A percentile compares a stretch with the other conserved stretches of the same genome.
These are phyloP conservation scores for Plutella xylostella DNA, from an alignment of 2,888 invertebrate genomes.

Conservation along the genomic window DNA sequence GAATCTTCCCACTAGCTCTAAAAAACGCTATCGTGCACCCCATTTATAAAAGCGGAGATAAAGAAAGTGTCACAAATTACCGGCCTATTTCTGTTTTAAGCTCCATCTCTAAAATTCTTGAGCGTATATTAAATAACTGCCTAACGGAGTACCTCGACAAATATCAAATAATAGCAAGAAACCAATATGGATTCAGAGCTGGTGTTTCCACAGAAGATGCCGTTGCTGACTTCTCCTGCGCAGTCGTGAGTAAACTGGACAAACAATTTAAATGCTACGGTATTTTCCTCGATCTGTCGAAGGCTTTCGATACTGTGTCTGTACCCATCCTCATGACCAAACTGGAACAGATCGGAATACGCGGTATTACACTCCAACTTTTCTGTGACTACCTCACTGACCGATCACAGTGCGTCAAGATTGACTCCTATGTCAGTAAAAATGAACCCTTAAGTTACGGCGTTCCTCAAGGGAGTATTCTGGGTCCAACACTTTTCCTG, in stretches of 20 bases:
- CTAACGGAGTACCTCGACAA: constrained; percentile 10
- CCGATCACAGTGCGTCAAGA: background rate
- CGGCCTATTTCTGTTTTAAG: constrained; percentile 9
- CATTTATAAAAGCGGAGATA: constrained; percentile 12
- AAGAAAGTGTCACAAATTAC: constrained; percentile 5
- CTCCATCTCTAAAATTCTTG: constrained; percentile 7
- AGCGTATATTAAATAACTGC: constrained; percentile 8
- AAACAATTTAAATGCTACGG: constrained; percentile 2
- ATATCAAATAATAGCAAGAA: constrained; percentile 7
- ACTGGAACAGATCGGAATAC: constrained; percentile 8
- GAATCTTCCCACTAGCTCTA: constrained; percentile 9
- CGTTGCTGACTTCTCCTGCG: background rate
- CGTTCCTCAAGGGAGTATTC: background rate
- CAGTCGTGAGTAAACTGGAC: constrained; percentile 7
- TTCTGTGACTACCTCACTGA: constrained; percentile 10
- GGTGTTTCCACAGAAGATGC: constrained; percentile 14
- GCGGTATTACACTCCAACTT: constrained; percentile 9
- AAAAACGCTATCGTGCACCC: constrained; percentile 10
- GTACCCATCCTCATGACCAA: constrained; percentile 7
- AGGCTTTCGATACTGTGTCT: constrained; percentile 10
- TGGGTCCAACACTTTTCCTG: constrained; percentile 2
- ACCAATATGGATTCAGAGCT: constrained; percentile 14
- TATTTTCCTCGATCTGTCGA: constrained; percentile 13
- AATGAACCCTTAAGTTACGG: background rate
- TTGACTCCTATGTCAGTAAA: background rate